Conservation (phyloP, 1,140 invertebrate species). For the Nymphalis io region DNA sequence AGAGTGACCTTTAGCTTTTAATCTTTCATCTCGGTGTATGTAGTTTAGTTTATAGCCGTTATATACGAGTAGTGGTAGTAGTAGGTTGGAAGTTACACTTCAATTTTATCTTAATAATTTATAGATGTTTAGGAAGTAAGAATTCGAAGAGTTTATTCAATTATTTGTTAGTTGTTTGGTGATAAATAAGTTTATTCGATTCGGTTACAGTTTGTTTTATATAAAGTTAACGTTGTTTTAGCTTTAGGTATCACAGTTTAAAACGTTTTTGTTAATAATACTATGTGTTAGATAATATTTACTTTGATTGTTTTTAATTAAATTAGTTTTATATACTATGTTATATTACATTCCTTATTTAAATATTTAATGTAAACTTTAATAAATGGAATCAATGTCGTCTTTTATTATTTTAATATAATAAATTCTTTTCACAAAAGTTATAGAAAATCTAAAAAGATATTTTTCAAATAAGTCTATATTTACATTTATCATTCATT, state of each 20-base stretch:
- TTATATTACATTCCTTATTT: neutral
- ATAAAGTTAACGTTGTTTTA: neutral
- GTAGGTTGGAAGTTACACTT: neutral
- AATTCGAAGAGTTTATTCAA: neutral
- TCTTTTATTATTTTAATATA: neutral
- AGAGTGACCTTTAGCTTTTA: neutral
- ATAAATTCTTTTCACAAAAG: neutral
- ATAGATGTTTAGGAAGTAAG: neutral
- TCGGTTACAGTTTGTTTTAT: neutral
- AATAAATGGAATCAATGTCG: slow-evolving; percentile 13
- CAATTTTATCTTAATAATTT: neutral
- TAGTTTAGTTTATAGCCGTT: neutral
- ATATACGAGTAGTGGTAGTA: neutral
- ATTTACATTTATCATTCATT: no score
- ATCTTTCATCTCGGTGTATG: slow-evolving; percentile 4
- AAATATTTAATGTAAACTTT: neutral
- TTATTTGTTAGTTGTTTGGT: neutral
- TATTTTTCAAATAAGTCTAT: no score
- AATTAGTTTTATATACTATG: neutral
- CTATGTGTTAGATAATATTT: neutral
- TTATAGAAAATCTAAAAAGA: no score
- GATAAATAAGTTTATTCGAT: neutral
- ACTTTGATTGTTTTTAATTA: neutral
- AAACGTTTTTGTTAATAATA: neutral
- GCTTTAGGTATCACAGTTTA: neutral